phyloP scores from a whole-genome alignment of 2,888 invertebrate genomes.

The Meghimatium bilineatum region DNA sequence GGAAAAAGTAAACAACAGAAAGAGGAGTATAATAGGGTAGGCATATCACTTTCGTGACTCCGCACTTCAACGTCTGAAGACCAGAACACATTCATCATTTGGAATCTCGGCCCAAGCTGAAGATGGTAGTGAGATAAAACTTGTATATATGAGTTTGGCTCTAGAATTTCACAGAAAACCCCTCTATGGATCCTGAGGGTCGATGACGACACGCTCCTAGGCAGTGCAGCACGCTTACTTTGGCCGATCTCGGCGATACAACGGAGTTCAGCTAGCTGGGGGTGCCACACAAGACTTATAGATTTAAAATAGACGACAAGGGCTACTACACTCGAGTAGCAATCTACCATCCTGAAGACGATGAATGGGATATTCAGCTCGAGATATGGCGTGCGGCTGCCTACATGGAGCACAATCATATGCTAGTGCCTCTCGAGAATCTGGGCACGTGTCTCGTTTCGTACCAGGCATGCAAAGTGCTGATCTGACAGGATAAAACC shows the following conservation, averaged over 20 bases:
- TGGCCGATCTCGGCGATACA: neutral
- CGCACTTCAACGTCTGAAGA: neutral
- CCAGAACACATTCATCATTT: neutral
- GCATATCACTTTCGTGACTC: neutral
- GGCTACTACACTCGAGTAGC: neutral
- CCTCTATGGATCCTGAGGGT: neutral
- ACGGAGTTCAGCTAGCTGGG: neutral
- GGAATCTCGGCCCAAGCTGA: neutral
- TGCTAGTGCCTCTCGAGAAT: too few relatives aligned
- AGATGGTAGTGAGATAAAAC: neutral
- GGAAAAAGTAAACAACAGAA: too few relatives aligned
- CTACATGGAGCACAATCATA: too few relatives aligned
- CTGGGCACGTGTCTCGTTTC: too few relatives aligned
- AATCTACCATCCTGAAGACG: neutral
- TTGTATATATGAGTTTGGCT: too few relatives aligned
- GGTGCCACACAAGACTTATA: neutral
- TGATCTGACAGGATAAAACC: too few relatives aligned
- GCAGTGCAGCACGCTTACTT: neutral
- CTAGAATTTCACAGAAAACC: too few relatives aligned
- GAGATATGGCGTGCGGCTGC: neutral
- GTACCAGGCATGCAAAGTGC: too few relatives aligned
- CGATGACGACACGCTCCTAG: neutral
- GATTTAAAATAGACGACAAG: neutral
- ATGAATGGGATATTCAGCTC: neutral
- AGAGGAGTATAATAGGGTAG: neutral